Percentiles rank a stretch among this genome's conserved stretches.
phyloP scores from a whole-genome alignment of 2,888 invertebrate genomes.

The Cephus spinipes region DNA sequence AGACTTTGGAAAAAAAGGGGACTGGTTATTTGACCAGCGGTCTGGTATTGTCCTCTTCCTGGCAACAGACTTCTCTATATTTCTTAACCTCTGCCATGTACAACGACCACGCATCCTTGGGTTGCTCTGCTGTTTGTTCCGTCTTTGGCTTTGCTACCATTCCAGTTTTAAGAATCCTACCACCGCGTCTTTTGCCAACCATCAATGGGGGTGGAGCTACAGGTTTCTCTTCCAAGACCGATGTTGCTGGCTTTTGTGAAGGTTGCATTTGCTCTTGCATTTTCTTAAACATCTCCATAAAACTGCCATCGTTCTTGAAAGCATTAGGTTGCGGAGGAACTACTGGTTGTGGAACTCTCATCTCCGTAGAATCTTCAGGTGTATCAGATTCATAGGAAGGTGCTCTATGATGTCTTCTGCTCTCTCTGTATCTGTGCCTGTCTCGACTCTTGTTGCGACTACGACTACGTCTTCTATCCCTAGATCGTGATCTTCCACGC shows the following conservation, averaged over 20 bases:
- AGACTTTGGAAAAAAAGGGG: slow-evolving; percentile 4
- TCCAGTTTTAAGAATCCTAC: slow-evolving; percentile 89
- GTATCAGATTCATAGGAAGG: slow-evolving; percentile 56
- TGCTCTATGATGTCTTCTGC: slow-evolving; percentile 49
- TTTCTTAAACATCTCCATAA: slow-evolving; percentile 91
- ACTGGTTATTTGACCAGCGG: slow-evolving; percentile 85
- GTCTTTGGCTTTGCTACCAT: slow-evolving; percentile 87
- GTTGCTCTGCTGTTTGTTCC: slow-evolving; percentile 74
- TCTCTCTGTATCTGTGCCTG: slow-evolving; percentile 44
- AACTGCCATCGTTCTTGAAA: slow-evolving; percentile 91
- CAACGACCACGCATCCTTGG: slow-evolving; percentile 92
- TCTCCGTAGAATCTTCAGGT: slow-evolving; percentile 42
- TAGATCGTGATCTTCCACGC: slow-evolving; percentile 51
- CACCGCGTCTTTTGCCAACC: slow-evolving; percentile 87
- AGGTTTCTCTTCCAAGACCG: slow-evolving; percentile 64
- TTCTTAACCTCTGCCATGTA: slow-evolving; percentile 95
- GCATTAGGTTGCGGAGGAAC: slow-evolving; percentile 71
- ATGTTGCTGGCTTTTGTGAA: slow-evolving; percentile 59
- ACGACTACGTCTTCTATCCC: slow-evolving; percentile 55
- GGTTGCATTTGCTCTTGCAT: slow-evolving; percentile 76
- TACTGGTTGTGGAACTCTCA: slow-evolving; percentile 27
- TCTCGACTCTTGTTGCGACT: slow-evolving; percentile 47
- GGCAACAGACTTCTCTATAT: slow-evolving; percentile 92
- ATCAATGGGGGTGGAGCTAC: slow-evolving; percentile 69
- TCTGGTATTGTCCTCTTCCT: slow-evolving; percentile 90